Evolutionary conservation across 2,888 invertebrate genomes (phyloP).

Genomic region (Listrodromus nycthemerus): DNA sequence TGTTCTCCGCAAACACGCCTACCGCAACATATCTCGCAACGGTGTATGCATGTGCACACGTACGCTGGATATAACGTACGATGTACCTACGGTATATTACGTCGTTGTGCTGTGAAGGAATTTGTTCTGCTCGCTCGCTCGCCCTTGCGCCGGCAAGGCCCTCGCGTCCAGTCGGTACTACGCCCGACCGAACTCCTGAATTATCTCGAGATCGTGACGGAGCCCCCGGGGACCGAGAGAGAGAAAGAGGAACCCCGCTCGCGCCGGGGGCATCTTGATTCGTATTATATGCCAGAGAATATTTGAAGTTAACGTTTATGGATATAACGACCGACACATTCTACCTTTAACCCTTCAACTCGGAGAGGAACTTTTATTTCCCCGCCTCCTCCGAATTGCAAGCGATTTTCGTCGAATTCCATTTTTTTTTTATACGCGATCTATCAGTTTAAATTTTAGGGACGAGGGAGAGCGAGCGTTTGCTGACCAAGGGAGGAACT

Average conservation of each 20-base stretch:
- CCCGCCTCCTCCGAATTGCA: background rate
- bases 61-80: conserved; percentile 25
- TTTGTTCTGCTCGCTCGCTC: conserved; percentile 70
- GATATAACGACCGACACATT: conserved; percentile 23
- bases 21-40: conserved; percentile 53
- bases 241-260: conserved; percentile 35
- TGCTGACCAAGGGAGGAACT: too few species aligned
- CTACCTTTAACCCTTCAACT: conserved; percentile 4
- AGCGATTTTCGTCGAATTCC: background rate
- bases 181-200: conserved; percentile 67
- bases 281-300: conserved; percentile 65
- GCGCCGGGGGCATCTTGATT: conserved; percentile 68
- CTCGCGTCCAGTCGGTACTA: conserved; percentile 57
- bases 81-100: conserved; percentile 77
- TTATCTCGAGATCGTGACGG: conserved; percentile 68
- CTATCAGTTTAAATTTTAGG: too few species aligned
- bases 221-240: conserved; percentile 64
- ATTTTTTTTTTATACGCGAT: background rate
- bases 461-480: too few species aligned
- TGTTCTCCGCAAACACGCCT: conserved; percentile 61
- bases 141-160: conserved; percentile 57
- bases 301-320: conserved; percentile 61
- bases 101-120: conserved; percentile 78
- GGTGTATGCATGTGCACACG: background rate
- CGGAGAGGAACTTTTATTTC: background rate